Percentiles rank a stretch among this genome's conserved stretches.
phyloP scores from a whole-genome alignment of 2,797 vertebrate species.

The Steatocranus sp. region DNA sequence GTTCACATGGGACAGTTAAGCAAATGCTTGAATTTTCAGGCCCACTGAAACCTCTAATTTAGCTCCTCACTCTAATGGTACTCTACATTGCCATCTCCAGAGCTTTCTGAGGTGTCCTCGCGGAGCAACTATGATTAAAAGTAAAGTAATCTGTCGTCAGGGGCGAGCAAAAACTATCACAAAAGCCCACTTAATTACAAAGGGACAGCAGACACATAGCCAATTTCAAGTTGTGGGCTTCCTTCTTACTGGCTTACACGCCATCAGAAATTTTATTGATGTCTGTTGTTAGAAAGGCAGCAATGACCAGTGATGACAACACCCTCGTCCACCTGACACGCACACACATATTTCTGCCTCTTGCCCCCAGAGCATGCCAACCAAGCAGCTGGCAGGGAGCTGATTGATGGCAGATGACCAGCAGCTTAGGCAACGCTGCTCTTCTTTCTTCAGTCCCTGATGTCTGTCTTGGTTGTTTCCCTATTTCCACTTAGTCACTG shows the following conservation, averaged over 20 bases:
- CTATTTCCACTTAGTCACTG: conserved; percentile 4
- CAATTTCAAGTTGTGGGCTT: conserved; percentile 38
- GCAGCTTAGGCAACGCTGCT: conserved; percentile 38
- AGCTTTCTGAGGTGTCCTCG: conserved; percentile 42
- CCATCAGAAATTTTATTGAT: conserved; percentile 46
- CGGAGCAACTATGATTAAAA: conserved; percentile 60
- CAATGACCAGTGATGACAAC: conserved; percentile 50
- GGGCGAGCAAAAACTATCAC: conserved; percentile 33
- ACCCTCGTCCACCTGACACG: conserved; percentile 21
- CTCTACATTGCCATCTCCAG: conserved; percentile 52
- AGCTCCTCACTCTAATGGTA: conserved; percentile 53
- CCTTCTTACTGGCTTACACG: conserved; percentile 7
- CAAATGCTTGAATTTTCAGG: conserved; percentile 54
- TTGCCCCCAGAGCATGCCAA: conserved; percentile 50
- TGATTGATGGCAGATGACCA: conserved; percentile 67
- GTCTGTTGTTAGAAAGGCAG: conserved; percentile 41
- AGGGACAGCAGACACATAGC: conserved; percentile 25
- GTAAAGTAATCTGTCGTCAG: conserved; percentile 52
- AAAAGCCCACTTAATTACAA: conserved; percentile 58
- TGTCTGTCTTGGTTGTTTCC: conserved; percentile 7
- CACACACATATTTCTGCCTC: conserved; percentile 33
- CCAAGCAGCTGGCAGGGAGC: conserved; percentile 66
- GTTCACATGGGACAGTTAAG: conserved; percentile 34
- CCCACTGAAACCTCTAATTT: conserved; percentile 60
- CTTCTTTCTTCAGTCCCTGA: conserved; percentile 22